These are phyloP conservation scores for Endomychus coccineus DNA, from an alignment of 2,888 invertebrate species.

Conservation along the genomic window DNA sequence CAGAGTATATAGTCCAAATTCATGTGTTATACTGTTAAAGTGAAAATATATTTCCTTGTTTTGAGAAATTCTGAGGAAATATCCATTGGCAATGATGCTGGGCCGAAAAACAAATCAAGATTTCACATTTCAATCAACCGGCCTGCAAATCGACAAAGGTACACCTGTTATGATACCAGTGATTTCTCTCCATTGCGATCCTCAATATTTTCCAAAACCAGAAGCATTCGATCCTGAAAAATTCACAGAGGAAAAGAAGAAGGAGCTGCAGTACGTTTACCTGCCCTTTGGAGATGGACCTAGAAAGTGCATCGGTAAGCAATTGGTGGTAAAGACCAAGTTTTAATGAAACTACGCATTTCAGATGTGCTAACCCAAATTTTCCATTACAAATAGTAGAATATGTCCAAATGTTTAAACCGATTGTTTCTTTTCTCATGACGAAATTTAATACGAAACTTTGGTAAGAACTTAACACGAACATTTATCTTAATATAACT, in stretches of 20 bases:
- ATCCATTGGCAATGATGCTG: constrained; percentile 38
- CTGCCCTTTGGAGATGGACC: constrained; percentile 5
- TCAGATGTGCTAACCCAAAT: too few relatives aligned
- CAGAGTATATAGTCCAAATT: too few relatives aligned
- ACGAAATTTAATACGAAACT: too few relatives aligned
- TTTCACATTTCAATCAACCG: constrained; percentile 37
- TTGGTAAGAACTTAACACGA: too few relatives aligned
- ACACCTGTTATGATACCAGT: constrained; percentile 38
- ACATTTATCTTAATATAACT: too few relatives aligned
- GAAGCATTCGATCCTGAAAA: constrained; percentile 43
- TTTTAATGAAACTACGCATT: not conserved
- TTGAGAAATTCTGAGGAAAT: constrained; percentile 42
- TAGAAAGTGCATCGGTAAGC: constrained; percentile 4
- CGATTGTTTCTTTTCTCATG: too few relatives aligned
- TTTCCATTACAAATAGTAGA: too few relatives aligned
- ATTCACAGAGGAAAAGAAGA: constrained; percentile 29
- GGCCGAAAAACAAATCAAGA: constrained; percentile 30
- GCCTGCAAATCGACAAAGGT: constrained; percentile 39
- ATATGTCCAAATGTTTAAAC: too few relatives aligned
- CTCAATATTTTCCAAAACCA: constrained; percentile 40
- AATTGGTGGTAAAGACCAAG: not conserved
- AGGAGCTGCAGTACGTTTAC: not conserved
- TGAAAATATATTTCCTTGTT: too few relatives aligned
- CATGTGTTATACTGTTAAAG: too few relatives aligned
- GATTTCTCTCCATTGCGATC: constrained; percentile 35